Percentiles rank a stretch among this genome's conserved stretches.
phyloP scores from a whole-genome alignment of 2,888 invertebrate species.

The Drosophila meridiana region DNA sequence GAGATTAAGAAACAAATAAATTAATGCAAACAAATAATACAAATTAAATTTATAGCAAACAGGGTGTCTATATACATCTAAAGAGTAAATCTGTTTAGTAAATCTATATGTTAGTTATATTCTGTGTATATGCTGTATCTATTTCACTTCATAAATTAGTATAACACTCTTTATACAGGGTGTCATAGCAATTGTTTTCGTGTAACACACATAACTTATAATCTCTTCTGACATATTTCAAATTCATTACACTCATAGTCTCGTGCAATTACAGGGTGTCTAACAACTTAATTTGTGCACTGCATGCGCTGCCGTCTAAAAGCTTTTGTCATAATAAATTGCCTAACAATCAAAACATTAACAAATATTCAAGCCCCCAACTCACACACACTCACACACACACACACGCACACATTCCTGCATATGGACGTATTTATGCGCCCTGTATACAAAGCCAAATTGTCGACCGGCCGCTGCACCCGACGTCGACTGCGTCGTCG shows the following conservation, averaged over 20 bases:
- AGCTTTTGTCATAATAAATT: constrained; percentile 73
- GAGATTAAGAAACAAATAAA: no score
- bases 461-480: constrained; percentile 56
- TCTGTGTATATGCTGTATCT: not conserved
- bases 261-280: constrained; percentile 8
- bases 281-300: constrained; percentile 33
- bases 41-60: no score
- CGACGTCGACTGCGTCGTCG: constrained; percentile 37
- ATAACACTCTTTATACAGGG: constrained; percentile 5
- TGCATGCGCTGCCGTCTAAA: constrained; percentile 54
- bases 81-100: no score
- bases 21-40: no score
- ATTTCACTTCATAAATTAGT: not conserved
- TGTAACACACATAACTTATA: not conserved
- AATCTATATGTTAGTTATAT: no score
- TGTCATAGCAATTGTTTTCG: not conserved
- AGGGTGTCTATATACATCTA: no score
- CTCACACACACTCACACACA: constrained; percentile 4
- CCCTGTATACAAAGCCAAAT: constrained; percentile 55
- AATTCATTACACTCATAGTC: not conserved
- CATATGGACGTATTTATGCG: constrained; percentile 29
- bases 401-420: constrained; percentile 3
- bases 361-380: constrained; percentile 41
- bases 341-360: constrained; percentile 69
- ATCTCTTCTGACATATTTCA: not conserved